Evolutionary conservation across 2,888 invertebrate genomes (phyloP).

Genomic region (Tenthredo amoena): DNA sequence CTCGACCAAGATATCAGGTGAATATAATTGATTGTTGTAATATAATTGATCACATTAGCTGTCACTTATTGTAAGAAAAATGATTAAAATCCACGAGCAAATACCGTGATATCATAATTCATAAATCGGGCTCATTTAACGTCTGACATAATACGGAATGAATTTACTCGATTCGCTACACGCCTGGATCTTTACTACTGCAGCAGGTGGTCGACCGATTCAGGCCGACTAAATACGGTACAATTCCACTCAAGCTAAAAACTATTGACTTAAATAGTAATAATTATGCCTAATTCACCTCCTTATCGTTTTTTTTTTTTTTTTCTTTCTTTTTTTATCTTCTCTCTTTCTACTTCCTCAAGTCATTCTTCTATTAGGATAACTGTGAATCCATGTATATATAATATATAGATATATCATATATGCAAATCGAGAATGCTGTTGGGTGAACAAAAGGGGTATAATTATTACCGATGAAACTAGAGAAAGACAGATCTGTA

Average conservation of each 20-base stretch:
- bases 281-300: neutral
- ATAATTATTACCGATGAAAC: neutral
- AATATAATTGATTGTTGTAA: neutral
- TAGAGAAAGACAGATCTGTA: neutral
- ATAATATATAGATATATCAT: neutral
- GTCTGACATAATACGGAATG: neutral
- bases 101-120: neutral
- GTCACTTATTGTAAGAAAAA: neutral
- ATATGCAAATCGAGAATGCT: neutral
- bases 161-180: neutral
- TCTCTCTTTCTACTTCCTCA: neutral
- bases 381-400: neutral
- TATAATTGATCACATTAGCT: too few species aligned
- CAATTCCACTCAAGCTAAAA: neutral
- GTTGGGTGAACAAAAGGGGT: neutral
- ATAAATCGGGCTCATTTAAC: neutral
- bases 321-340: neutral
- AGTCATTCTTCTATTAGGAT: neutral
- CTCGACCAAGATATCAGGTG: neutral
- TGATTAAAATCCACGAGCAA: neutral
- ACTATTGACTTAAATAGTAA: neutral
- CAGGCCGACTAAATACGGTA: neutral
- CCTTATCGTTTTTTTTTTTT: neutral
- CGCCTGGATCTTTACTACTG: neutral
- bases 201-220: neutral